Evolutionary conservation across 2,797 vertebrate genomes (phyloP).

Genomic region (Phataginus tetradactyla): DNA sequence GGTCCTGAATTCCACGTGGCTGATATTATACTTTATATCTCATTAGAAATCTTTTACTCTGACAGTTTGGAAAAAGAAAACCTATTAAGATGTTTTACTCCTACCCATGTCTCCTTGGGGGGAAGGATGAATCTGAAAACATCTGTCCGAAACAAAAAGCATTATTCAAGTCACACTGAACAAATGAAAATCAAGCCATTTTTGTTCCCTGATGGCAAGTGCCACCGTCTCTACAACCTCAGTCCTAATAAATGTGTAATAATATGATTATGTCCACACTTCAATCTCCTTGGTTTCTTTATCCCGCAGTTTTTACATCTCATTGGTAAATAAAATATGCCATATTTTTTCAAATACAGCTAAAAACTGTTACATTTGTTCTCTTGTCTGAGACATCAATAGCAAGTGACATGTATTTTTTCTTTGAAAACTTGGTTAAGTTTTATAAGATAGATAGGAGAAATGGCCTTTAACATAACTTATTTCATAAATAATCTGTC

Average conservation of each 20-base stretch:
- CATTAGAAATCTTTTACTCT: slow-evolving; percentile 57
- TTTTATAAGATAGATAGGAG: neutral
- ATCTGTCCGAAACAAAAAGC: slow-evolving; percentile 52
- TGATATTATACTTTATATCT: slow-evolving; percentile 62
- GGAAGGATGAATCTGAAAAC: slow-evolving; percentile 54
- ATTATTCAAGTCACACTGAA: slow-evolving; percentile 48
- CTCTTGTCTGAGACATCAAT: slow-evolving; percentile 7
- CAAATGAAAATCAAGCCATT: slow-evolving; percentile 77
- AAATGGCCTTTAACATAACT: neutral
- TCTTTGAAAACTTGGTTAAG: slow-evolving; percentile 31
- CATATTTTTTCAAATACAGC: slow-evolving; percentile 30
- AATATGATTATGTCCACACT: neutral
- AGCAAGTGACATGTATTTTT: slow-evolving; percentile 1
- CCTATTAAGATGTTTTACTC: neutral
- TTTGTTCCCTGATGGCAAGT: slow-evolving; percentile 4
- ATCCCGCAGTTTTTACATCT: slow-evolving; percentile 57
- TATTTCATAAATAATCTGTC: neutral
- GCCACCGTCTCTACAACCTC: slow-evolving; percentile 18
- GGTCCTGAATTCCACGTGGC: slow-evolving; percentile 47
- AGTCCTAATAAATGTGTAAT: slow-evolving; percentile 32
- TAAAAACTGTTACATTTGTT: slow-evolving; percentile 21
- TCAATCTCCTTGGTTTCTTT: slow-evolving; percentile 54
- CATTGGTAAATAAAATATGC: slow-evolving; percentile 20
- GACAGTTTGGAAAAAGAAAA: neutral
- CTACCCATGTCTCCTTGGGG: neutral